Conservation (phyloP, 2,888 invertebrate genomes). For the Leptura quadrifasciata region DNA sequence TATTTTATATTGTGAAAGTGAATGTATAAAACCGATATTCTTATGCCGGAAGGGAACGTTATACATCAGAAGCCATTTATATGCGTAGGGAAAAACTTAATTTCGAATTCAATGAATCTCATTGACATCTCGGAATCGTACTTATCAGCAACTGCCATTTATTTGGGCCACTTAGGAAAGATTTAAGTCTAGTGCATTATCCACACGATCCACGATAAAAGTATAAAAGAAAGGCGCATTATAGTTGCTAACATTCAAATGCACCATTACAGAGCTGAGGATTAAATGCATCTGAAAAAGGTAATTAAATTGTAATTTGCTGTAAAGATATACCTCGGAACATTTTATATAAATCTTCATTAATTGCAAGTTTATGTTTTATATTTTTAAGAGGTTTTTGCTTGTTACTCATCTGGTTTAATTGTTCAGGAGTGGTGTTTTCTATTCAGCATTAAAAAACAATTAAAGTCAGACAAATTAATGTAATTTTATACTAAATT, state of each 20-base stretch:
- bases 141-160: slow-evolving; percentile 24
- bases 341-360: slow-evolving; percentile 3
- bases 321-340: neutral
- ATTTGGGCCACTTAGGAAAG: slow-evolving; percentile 19
- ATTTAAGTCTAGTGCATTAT: slow-evolving; percentile 29
- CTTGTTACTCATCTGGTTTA: neutral
- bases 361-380: slow-evolving; percentile 7
- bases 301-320: slow-evolving; percentile 3
- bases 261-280: slow-evolving; percentile 1
- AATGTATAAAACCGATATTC: neutral
- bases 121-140: slow-evolving; percentile 18
- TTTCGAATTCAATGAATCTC: slow-evolving; percentile 25
- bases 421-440: neutral
- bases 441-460: neutral
- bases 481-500: neutral
- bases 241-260: slow-evolving; percentile 17
- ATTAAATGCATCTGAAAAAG: slow-evolving; percentile 17
- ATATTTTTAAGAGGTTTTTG: neutral
- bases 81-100: slow-evolving; percentile 20
- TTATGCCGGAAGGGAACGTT: slow-evolving; percentile 1
- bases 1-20: neutral
- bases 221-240: slow-evolving; percentile 33
- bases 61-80: slow-evolving; percentile 15
- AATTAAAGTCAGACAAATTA: neutral
- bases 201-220: slow-evolving; percentile 9